A percentile compares a stretch with the other conserved stretches of the same genome.
Conservation (phyloP, 2,888 invertebrate species). For the Iphiclides podalirius region DNA sequence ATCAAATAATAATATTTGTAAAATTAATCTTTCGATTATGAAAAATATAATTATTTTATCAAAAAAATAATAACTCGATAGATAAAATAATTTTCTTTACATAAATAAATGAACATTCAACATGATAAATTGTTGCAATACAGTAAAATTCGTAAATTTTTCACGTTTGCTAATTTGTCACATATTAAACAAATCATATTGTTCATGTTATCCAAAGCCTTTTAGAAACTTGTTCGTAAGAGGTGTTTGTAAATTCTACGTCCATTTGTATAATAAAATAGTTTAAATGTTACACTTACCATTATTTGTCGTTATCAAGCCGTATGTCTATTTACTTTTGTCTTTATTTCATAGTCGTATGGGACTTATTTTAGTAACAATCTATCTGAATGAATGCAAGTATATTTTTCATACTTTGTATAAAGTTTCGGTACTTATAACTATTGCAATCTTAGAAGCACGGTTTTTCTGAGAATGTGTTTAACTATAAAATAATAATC, state of each 20-base stretch:
- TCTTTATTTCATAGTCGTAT: slow-evolving; percentile 21
- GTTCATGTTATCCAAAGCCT: slow-evolving; percentile 22
- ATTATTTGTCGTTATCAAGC: slow-evolving; percentile 35
- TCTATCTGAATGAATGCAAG: neutral
- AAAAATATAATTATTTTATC: too few relatives aligned
- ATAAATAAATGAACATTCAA: too few relatives aligned
- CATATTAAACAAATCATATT: neutral
- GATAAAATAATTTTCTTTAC: too few relatives aligned
- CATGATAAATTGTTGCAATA: too few relatives aligned
- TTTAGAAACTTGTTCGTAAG: slow-evolving; percentile 27
- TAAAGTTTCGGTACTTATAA: slow-evolving; percentile 16
- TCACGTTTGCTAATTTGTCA: too few relatives aligned
- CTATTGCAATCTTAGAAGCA: neutral
- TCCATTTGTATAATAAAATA: slow-evolving; percentile 64
- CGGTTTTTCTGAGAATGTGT: neutral
- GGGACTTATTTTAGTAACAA: slow-evolving; percentile 16
- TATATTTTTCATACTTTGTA: slow-evolving; percentile 14
- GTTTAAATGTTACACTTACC: slow-evolving; percentile 39
- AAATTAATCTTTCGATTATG: too few relatives aligned
- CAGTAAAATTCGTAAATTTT: too few relatives aligned
- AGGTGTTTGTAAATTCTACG: slow-evolving; percentile 53
- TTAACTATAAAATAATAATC: neutral
- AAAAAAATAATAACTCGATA: too few relatives aligned
- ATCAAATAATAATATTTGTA: too few relatives aligned
- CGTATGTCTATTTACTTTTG: slow-evolving; percentile 27